These are phyloP conservation scores for Acanthaster planci DNA, from an alignment of 35 echinoderm and acorn worm species.

Conservation along the genomic window DNA sequence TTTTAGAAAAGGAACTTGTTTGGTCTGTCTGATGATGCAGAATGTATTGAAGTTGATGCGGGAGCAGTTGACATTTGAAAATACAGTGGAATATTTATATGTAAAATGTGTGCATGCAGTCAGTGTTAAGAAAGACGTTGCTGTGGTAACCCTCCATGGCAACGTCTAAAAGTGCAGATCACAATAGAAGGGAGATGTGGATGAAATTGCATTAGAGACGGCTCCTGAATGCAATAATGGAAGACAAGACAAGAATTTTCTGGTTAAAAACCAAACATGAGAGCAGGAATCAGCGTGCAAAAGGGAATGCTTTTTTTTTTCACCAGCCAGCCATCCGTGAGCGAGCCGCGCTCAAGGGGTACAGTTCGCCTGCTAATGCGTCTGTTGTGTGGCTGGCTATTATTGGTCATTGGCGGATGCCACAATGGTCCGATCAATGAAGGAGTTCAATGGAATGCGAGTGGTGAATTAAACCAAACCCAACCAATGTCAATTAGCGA, in stretches of 20 bases:
- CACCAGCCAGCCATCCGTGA: too few species aligned
- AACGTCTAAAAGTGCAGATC: background rate
- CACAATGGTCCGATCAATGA: slow-evolving; percentile 12
- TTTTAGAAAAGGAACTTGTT: too few species aligned
- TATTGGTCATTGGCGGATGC: slow-evolving; percentile 9
- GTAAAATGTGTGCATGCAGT: too few species aligned
- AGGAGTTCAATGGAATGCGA: slow-evolving; percentile 20
- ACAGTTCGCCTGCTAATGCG: background rate
- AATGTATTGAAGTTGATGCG: too few species aligned
- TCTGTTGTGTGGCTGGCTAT: slow-evolving; percentile 5
- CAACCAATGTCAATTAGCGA: background rate
- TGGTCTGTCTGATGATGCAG: too few species aligned
- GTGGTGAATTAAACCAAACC: background rate
- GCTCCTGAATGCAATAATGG: slow-evolving; percentile 11
- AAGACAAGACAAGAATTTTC: background rate
- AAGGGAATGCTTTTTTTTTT: too few species aligned
- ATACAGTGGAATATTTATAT: too few species aligned
- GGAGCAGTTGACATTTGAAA: too few species aligned
- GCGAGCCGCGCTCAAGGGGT: background rate
- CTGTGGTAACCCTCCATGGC: background rate
- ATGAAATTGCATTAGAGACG: slow-evolving; percentile 15
- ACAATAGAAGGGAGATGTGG: background rate
- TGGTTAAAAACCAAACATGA: too few species aligned
- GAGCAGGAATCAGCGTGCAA: too few species aligned
- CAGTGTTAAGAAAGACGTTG: background rate